Evolutionary conservation across 2,888 invertebrate genomes (phyloP), one percentile per base, ranked within the genome.

Genomic region (Pyralis farinalis): DNA sequence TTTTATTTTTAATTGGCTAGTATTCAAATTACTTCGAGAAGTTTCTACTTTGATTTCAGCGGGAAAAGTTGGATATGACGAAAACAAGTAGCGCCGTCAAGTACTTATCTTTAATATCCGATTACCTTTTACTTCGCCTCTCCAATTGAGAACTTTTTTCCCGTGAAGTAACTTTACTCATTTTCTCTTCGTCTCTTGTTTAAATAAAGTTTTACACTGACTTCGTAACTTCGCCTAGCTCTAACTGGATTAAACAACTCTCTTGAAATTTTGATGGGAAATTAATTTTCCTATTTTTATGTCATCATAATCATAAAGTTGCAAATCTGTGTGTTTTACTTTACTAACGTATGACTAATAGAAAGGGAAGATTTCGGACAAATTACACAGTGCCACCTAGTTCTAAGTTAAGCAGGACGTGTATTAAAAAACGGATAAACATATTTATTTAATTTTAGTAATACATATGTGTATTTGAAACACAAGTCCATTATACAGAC

Each of bases 111-210:
- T 56, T 69, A 66, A 69, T 66, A 69, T 65, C 63, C 58, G 64
- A 79, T 78, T 79, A 79, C 69, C 63, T 68, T 72, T 71, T 65
- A 73, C 73, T 69, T 75, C 77, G 55, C 63, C 64, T 66, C 66
- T 63, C 62, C 58, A 71, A 72, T 71, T 62, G 58, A 50, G 42
- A 77, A 75, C 61, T 75, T 81, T 81, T 74, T 79, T 71, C 58
- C 51, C 60, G 51, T 58, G 57, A 59, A 55, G 55, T 55, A 86
- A 84, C 84, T 85, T 86, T 85, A 67, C 76, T 84, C 83, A 83
- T 87, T 83, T 84, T 81, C 81, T 73, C 64, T 57, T 71, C 70
- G 73, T 70, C 69, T 72, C 73, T 76, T 72, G 71, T 74, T 75
- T 73, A 79, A 77, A 76, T 69, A 76, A 80, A 80, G 70, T 81